Base-by-base conservation (phyloP, 2,113 vertebrate species). In the Lates calcarifer region DNA sequence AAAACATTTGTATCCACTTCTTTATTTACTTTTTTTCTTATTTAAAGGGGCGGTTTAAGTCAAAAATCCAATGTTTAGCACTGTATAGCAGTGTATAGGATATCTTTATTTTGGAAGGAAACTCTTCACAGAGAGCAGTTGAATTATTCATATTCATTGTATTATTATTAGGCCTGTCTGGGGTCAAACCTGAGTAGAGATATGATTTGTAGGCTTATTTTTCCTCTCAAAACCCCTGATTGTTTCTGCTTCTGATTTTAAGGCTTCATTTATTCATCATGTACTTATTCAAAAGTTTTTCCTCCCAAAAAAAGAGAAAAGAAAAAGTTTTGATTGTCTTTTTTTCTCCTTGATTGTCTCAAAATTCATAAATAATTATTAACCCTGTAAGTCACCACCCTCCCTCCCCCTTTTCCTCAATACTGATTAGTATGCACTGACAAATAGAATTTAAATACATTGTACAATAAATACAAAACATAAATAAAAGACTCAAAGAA, bases 391-490 rank as follows among this genome's bases (percentile, higher is more conserved):
- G 53, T 29, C 29, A 2, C 43, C 41, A 22, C 6, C 22, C 20
- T 13, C 37, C 24, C 11, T 14, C 64, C 69, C 37, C 3, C 20
- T 6, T 6, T 26, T 7, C 51, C 69, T 87, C 85, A 82, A 79
- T 80, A 90, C 84, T 86, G 88, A 87, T 66, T 82, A 77, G 83
- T 87, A 71, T 66, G 90, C 88, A 91, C 82, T 33, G 89, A 90
- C 89, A 76, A 77, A 92, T 90, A 93, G 43, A 89, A 89, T 90
- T 95, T 95, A 93, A 94, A 94, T 94, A 95, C 88, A 92, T 89
- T 86, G 85, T 84, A 86, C 89, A 94, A 94, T 95, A 95, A 95
- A 95, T 95, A 94, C 86, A 93, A 93, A 93, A 90, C 91, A 93
- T 94, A 94, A 95, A 92, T 92, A 91, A 92, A 86, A 77, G 70